Conservation (phyloP, 2,797 vertebrate genomes). For the Neopelma chrysocephalum region DNA sequence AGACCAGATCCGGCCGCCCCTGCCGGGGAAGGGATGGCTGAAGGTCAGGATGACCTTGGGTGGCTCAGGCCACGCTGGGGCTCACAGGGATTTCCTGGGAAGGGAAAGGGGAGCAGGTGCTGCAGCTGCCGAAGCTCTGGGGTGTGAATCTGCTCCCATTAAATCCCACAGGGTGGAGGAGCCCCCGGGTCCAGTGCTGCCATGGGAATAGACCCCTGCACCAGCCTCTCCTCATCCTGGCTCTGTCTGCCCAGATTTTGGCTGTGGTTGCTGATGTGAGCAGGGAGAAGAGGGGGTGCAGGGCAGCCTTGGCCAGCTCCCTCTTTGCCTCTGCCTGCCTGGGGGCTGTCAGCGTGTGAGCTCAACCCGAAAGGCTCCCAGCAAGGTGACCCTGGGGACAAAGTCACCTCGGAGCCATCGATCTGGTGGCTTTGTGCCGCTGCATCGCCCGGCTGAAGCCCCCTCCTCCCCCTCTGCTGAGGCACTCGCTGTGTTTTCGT, state of each 20-base stretch:
- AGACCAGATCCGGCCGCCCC: accelerated
- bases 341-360: accelerated
- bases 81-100: not conserved
- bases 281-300: not conserved
- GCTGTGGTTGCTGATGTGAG: not conserved
- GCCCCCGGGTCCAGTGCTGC: accelerated
- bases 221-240: accelerated
- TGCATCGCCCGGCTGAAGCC: not conserved
- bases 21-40: not conserved
- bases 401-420: not conserved
- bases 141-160: not conserved
- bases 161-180: not conserved
- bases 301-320: not conserved
- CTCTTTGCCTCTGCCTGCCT: not conserved
- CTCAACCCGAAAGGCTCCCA: not conserved
- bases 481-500: not conserved
- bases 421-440: accelerated
- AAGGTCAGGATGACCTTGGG: slow-evolving; percentile 5
- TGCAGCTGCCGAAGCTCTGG: accelerated
- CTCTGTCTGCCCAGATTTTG: not conserved
- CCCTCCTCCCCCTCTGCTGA: not conserved
- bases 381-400: not conserved
- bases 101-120: not conserved
- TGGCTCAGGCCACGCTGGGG: accelerated
- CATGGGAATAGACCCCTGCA: not conserved